Base-by-base conservation (phyloP, 2,797 vertebrate species). In the Crocidura indochinensis region DNA sequence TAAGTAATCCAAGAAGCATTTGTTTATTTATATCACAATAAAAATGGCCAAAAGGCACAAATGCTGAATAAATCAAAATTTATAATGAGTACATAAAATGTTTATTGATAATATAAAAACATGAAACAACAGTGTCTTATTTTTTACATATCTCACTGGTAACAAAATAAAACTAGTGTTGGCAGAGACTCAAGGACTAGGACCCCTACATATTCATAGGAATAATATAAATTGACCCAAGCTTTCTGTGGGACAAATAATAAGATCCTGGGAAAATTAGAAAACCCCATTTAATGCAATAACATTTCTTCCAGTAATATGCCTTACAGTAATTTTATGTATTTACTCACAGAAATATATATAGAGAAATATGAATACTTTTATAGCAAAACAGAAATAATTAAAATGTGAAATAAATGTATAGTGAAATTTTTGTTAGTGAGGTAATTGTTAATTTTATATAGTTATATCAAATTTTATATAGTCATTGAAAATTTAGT, bases 371-470 rank as follows among this genome's bases (percentile, higher is more conserved):
- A 72, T 88, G 10, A 38, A 60, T 71, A 67, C 84, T 90, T 69
- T 83, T 91, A 44, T 72, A 80, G 78, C 24, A 94, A 88, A 94
- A 71, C 53, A 56, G 8, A 78, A 31, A 81, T 67, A 46, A 46
- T 38, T 38, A 91, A 26, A 26, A 26, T 64, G 3, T 26, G 0
- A 65, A 85, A 47, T 60, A 0, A 60, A 60, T 60, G 20, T 60
- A 60, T 8, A 27, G 72, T 47, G 5, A 44, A 82, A 74, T 65
- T 75, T 24, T 22, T n/a, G 62, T 67, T 46, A 73, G 4, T 49
- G 73, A 44, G 82, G 19, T 29, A 88, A 80, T 69, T 56, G 0
- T 64, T 69, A 87, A 31, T 92, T 88, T 38, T 76, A 11, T 38
- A 47, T 5, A 87, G 24, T 6, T 1, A 27, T 64, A 72, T 26